Base-by-base conservation (phyloP, 30 jellyfish, hydroid and myxozoan genomes). In the Nemopilema nomurai region DNA sequence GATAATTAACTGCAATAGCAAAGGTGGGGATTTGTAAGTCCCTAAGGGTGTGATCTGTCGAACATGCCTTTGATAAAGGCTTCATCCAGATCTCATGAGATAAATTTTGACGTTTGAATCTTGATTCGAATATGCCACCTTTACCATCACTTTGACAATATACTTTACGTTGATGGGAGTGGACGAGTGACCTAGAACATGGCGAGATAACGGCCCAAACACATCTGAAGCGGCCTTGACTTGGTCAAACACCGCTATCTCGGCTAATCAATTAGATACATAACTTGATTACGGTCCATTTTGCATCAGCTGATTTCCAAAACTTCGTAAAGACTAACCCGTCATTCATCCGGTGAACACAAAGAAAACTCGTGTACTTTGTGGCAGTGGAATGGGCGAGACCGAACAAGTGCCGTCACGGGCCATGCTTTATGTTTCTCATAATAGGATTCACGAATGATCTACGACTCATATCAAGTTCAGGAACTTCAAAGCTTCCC, bases 151-250 rank as follows among this genome's bases (percentile, higher is more conserved):
- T 41, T 41, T 13, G 13, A 41, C 6, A 41, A 41, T 13, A 41
- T 41, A 6, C 6, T 41, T 41, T 41, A n/a, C n/a, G n/a, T 13
- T 41, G 6, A 41, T 6, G 57, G 57, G 87, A 9, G 87, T 77
- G 33, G 78, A 77, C 62, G 67, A 29, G 79, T 77, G 87, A 77
- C 87, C 87, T 29, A 77, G 87, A 29, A 32, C 51, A 23, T 29
- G 21, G 6, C 57, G 13, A 13, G 41, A 30, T 19, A 49, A 73
- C 25, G 7, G 33, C 21, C 69, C 26, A 16, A 27, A 25, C 49
- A 33, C 33, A 73, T 73, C 31, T 73, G 8, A 73, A 51, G 31
- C 51, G 22, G 69, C 22, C 25, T 33, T 41, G 51, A 31, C 70
- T 41, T 73, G 18, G 51, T 30, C 70, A 73, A 73, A 73, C 21